Evolutionary conservation across 2,797 vertebrate genomes (phyloP), one percentile per base, ranked within the genome.

Genomic region (Tenualosa ilisha): DNA sequence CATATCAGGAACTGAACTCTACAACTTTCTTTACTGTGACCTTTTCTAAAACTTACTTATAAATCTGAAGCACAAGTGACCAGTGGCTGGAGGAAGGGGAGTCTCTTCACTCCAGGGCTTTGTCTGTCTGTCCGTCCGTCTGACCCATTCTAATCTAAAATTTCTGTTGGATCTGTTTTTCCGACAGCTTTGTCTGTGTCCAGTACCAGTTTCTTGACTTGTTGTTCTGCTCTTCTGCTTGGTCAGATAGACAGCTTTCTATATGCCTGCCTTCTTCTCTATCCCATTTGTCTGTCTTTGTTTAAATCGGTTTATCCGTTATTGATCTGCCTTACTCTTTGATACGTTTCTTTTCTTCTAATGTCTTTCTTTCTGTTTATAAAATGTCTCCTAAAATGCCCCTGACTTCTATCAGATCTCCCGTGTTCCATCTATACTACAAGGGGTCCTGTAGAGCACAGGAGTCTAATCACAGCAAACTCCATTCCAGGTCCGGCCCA

Each of bases 31-130:
- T 50, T 56, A 63, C 46, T 82, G 54, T 63, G 82, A 49, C 40
- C 49, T 61, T 81, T 92, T 91, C 89, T 3, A 85, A 89, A 90
- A 87, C 90, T 22, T 43, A 20, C 81, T 91, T 91, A 89, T 3
- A 82, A 89, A 90, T 87, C 91, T 79, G 94, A 96, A 96, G 95
- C 96, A 96, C 95, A 96, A 96, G 90, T 90, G 92, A 93, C 89
- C 88, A 89, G 91, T 92, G 92, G 91, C 91, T 92, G 90, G 86
- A 43, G 37, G 24, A 68, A 8, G 31, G 15, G 12, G 37, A 40
- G 17, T 6, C 1, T 75, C 31, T 17, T 75, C 37, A 7, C 72
- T 79, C 63, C 26, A 68, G 24, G 63, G 12, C 63, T 68, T 20
- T 8, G 20, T 22, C 82, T 86, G 59, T 75, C 6, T 61, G 50